Evolutionary conservation across 1,140 invertebrate species (phyloP).

Genomic region (Sarcophaga peregrina): DNA sequence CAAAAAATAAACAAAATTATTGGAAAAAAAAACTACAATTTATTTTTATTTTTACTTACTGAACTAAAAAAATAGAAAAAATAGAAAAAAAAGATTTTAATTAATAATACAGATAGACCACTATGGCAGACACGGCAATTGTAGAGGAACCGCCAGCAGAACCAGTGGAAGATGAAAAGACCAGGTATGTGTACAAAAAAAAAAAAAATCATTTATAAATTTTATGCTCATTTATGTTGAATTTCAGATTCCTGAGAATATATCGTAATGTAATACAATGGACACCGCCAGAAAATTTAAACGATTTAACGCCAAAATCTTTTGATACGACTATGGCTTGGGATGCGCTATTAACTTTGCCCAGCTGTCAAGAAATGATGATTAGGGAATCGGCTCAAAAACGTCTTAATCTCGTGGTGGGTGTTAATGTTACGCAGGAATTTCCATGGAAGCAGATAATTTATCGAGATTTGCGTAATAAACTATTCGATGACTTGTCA

Average conservation of each 20-base stretch:
- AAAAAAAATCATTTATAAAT: neutral
- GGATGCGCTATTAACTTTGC: conserved; percentile 52
- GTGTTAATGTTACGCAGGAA: conserved; percentile 74
- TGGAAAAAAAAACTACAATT: neutral
- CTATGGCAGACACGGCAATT: neutral
- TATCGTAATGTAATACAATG: conserved; percentile 34
- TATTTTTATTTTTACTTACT: neutral
- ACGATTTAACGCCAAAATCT: conserved; percentile 29
- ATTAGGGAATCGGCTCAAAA: conserved; percentile 60
- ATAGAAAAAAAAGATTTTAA: conserved; percentile 7
- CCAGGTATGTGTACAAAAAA: neutral
- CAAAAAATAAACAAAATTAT: neutral
- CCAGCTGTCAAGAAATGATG: conserved; percentile 58
- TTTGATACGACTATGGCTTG: conserved; percentile 58
- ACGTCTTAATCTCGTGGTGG: conserved; percentile 68
- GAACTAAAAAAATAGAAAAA: neutral
- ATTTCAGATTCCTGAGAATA: conserved; percentile 28
- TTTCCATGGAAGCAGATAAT: conserved; percentile 77
- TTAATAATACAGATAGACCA: neutral
- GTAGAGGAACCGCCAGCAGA: neutral
- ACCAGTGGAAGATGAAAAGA: conserved; percentile 33
- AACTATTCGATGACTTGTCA: conserved; percentile 67
- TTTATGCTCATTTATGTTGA: neutral
- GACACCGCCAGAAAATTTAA: conserved; percentile 36
- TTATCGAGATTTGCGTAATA: conserved; percentile 73